Base-by-base conservation (phyloP, 1,140 invertebrate genomes). In the Bombus consobrinus region DNA sequence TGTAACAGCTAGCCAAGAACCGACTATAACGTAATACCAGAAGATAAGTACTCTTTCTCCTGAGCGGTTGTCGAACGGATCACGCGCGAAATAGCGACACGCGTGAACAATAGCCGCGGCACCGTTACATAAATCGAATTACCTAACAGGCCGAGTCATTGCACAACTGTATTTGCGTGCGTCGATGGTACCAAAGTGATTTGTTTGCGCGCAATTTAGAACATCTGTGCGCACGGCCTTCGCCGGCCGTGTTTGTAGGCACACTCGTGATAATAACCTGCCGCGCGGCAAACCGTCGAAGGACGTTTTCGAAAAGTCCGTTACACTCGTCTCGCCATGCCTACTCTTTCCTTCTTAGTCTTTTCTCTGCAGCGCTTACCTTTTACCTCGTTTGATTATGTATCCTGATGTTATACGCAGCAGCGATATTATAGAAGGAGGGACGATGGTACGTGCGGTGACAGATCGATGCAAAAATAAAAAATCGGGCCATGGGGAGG, bases 141-240 rank as follows among this genome's bases (percentile, higher is more conserved):
- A 87, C 78, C 66, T 81, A 90, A 90, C 82, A 68, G 64, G 81
- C 78, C 80, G 76, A 83, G 77, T 76, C 87, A 85, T 90, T 91
- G 77, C 89, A 85, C 90, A 91, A 91, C 89, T 87, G 90, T 91
- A 85, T 90, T 91, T 91, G 89, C 90, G 71, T 76, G 83, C 75
- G 68, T 86, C 87, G 83, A 89, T 87, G 86, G 87, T 90, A 81
- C 90, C 85, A 90, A 91, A 91, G 89, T 90, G 90, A 90, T 91
- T 89, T 91, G 90, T 91, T 91, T 91, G 90, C 76, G 81, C 79
- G 87, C 76, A 74, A 90, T 91, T 91, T 91, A 91, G 90, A 90
- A 91, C 90, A 91, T 91, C 90, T 91, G 90, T 73, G 87, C 81
- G 66, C 53, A 64, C 81, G 89, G 79, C 87, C 90, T 90, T 91